Evolutionary conservation across 2,888 invertebrate genomes (phyloP).

Genomic region (Campoplex nolae): DNA sequence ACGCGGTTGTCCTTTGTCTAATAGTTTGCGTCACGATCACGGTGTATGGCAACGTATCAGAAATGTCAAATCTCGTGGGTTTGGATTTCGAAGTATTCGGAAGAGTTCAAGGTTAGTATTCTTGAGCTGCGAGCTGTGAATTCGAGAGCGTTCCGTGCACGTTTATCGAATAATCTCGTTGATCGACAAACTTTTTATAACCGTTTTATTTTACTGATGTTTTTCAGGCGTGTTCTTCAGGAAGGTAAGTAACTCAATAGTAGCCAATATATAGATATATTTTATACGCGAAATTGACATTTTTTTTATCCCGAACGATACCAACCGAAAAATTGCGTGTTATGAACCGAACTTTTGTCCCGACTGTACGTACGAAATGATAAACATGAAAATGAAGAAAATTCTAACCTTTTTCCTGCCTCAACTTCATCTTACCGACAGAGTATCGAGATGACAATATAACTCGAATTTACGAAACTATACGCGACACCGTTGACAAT

Average conservation of each 20-base stretch:
- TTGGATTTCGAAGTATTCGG: conserved; percentile 84
- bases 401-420: not conserved
- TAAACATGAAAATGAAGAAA: not conserved
- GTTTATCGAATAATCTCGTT: not conserved
- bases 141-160: not conserved
- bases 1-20: conserved; percentile 30
- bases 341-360: not conserved
- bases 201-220: conserved; percentile 6
- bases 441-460: not conserved
- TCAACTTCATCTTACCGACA: not conserved
- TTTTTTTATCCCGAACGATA: not conserved
- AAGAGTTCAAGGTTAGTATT: conserved; percentile 81
- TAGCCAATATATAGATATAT: not conserved
- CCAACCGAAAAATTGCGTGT: not conserved
- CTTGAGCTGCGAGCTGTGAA: not conserved
- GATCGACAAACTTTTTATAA: not conserved
- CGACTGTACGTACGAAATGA: not conserved
- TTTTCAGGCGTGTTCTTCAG: conserved; percentile 84
- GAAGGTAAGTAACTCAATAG: conserved; percentile 78
- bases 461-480: not conserved
- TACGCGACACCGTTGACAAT: conserved; percentile 17
- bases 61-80: conserved; percentile 76
- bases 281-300: not conserved
- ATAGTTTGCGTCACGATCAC: conserved; percentile 48
- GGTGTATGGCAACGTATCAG: conserved; percentile 11